Conservation (phyloP, 2,797 vertebrate species). For the Bufotes viridis region DNA sequence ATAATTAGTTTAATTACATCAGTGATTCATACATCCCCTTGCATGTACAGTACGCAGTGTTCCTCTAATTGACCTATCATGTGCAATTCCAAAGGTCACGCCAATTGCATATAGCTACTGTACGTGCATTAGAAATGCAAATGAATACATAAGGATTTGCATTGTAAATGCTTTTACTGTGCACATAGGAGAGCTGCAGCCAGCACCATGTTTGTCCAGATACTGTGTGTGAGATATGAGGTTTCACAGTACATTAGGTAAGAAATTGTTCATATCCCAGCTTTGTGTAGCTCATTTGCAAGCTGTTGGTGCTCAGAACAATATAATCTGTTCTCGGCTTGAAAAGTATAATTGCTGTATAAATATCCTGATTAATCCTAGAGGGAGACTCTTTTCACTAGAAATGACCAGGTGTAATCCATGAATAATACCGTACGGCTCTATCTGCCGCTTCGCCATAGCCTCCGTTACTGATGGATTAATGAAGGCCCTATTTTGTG, state of each 20-base stretch:
- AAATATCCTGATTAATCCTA: background rate
- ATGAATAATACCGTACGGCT: background rate
- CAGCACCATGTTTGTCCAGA: background rate
- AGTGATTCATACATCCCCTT: conserved; percentile 14
- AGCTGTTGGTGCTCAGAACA: background rate
- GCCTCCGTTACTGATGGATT: background rate
- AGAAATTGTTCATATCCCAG: conserved; percentile 23
- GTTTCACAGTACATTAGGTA: conserved; percentile 44
- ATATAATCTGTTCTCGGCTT: background rate
- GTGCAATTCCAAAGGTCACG: conserved; percentile 41
- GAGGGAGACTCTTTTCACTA: background rate
- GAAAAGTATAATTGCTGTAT: background rate
- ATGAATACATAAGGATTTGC: conserved; percentile 31
- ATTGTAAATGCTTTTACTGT: conserved; percentile 19
- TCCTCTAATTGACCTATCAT: conserved; percentile 39
- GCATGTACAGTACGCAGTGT: background rate
- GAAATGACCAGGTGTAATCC: background rate
- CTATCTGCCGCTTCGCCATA: background rate
- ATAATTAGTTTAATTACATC: conserved; percentile 22
- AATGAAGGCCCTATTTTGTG: background rate
- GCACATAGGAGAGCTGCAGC: background rate
- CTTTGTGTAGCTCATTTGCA: conserved; percentile 10
- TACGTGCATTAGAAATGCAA: conserved; percentile 33
- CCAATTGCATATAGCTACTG: conserved; percentile 13
- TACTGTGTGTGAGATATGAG: conserved; percentile 14